phyloP scores from a whole-genome alignment of 1,140 invertebrate species.

The Drosophila yakuba region DNA sequence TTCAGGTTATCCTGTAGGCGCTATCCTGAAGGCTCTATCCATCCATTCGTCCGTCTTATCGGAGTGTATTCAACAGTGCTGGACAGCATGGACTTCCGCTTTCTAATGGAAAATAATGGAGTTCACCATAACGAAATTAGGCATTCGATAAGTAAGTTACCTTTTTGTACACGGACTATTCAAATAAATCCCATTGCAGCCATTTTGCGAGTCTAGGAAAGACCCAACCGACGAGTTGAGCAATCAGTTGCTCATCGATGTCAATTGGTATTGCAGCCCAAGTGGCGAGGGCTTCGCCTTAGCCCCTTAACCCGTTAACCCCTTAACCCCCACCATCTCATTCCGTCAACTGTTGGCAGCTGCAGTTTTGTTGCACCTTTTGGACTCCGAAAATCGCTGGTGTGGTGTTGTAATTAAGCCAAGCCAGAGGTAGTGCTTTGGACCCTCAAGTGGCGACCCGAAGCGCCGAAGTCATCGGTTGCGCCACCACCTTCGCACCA shows the following conservation, averaged over 20 bases:
- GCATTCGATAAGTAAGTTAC: background rate
- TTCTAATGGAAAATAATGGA: background rate
- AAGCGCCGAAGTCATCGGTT: constrained; percentile 30
- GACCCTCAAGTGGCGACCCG: constrained; percentile 29
- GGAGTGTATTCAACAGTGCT: background rate
- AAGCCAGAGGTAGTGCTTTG: constrained; percentile 20
- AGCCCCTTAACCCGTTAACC: constrained; percentile 8
- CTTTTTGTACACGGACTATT: background rate
- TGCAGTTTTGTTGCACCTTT: constrained; percentile 32
- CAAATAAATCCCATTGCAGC: too few species aligned
- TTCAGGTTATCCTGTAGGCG: constrained; percentile 7
- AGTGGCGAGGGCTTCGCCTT: background rate
- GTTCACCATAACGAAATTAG: background rate
- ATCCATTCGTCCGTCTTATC: background rate
- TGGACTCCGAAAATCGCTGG: constrained; percentile 10
- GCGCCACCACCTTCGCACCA: constrained; percentile 25
- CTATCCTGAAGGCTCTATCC: background rate
- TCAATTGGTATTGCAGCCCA: constrained; percentile 1
- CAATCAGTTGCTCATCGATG: constrained; percentile 21
- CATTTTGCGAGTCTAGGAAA: too few species aligned
- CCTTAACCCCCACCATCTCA: constrained; percentile 10
- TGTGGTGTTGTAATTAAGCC: constrained; percentile 47
- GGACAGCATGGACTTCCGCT: background rate
- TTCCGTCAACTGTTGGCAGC: constrained; percentile 24
- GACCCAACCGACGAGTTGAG: constrained; percentile 2